Percentiles rank a stretch among this genome's conserved stretches.
Conservation (phyloP, 2,113 vertebrate genomes). For the Struthidea cinerea region DNA sequence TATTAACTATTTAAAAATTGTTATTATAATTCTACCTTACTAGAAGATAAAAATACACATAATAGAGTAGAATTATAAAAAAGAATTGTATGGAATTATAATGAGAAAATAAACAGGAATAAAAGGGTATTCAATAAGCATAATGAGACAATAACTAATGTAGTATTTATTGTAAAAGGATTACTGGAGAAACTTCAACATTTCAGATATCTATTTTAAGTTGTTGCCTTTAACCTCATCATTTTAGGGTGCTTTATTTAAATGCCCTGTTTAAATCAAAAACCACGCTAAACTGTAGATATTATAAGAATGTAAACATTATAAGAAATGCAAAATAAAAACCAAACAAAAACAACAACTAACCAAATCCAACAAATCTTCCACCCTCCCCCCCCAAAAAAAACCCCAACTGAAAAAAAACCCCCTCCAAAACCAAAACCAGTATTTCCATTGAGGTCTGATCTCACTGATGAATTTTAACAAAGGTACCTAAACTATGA, state of each 20-base stretch:
- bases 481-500: too few relatives aligned
- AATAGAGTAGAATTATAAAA: background rate
- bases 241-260: background rate
- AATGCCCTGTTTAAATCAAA: background rate
- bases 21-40: background rate
- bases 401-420: background rate
- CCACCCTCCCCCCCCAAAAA: fast-evolving
- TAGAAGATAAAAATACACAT: background rate
- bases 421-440: background rate
- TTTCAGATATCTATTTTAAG: background rate
- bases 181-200: background rate
- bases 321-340: background rate
- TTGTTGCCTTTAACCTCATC: background rate
- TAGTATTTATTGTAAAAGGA: background rate
- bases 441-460: background rate
- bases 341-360: background rate
- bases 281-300: background rate
- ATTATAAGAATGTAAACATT: background rate
- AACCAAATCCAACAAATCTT: background rate
- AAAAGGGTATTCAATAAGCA: background rate
- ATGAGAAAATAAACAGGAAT: background rate
- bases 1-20: background rate
- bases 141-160: background rate
- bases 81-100: background rate
- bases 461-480: background rate